Evolutionary conservation across 2,888 invertebrate genomes (phyloP), one percentile per base, ranked within the genome.

Genomic region (Tinea trinotella): DNA sequence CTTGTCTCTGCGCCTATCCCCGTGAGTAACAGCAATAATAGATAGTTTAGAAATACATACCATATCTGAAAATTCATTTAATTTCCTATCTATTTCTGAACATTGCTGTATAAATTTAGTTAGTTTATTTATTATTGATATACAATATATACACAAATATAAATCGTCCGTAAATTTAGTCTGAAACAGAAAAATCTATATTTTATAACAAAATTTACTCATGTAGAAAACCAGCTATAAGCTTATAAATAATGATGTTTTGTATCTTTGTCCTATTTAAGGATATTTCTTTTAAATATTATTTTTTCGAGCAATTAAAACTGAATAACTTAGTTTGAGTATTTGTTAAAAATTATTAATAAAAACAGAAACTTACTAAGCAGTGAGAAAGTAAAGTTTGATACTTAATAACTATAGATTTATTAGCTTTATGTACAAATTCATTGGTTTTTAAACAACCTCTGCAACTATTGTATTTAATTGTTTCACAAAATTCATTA

Each of bases 41-140:
- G n/a, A n/a, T n/a, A n/a, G n/a, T n/a, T n/a, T n/a, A 30, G 2
- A 30, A 4, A 30, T 13, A 40, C 40, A 4, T 13, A 40, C 40
- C 40, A 3, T 6, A 40, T 40, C 13, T 10, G 9, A 9, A 13
- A 34, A 20, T 3, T 58, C 36, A 3, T 59, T 58, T 2, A 73
- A 52, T 30, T 71, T 22, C 3, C 60, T 54, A 52, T 62, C 56
- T 0, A 67, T 68, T 46, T 55, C 59, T 3, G 59, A 60, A 55
- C 76, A 76, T 55, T 74, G 76, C 2, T 59, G 49, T 0, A 63
- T 56, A 35, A 80, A 78, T 22, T 60, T 68, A 0, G 58, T 56
- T 10, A 69, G 57, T 59, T 68, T 76, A 0, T 48, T 60, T 1
- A 79, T 36, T 13, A 66, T 58, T 61, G 68, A 67, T 36, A 57